These are phyloP conservation scores for Orthosia cruda DNA, from an alignment of 2,888 invertebrate genomes.

Conservation along the genomic window DNA sequence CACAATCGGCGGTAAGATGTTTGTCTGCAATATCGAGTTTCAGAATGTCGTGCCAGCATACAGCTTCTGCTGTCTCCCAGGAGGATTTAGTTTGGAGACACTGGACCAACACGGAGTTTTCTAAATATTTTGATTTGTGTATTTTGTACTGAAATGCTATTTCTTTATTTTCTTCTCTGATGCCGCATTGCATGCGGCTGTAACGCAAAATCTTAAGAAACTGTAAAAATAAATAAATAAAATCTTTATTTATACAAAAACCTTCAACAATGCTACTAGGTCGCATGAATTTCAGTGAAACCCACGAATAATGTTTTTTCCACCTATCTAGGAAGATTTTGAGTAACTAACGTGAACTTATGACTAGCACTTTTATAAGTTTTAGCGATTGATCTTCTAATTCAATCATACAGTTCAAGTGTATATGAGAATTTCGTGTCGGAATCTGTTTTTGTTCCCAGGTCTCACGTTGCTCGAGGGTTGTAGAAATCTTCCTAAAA, in stretches of 20 bases:
- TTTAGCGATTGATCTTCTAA: neutral
- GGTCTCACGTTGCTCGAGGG: constrained; percentile 22
- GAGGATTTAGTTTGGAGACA: constrained; percentile 41
- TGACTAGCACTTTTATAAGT: neutral
- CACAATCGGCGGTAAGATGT: constrained; percentile 17
- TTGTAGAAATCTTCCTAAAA: constrained; percentile 43
- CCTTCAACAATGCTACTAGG: no score
- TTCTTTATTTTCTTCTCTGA: neutral
- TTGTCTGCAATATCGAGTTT: constrained; percentile 40
- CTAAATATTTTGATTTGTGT: constrained; percentile 41
- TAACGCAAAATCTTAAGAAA: neutral
- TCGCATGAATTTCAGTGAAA: no score
- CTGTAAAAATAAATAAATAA: neutral
- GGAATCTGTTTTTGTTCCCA: constrained; percentile 28
- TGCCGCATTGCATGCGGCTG: neutral
- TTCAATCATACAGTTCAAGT: neutral
- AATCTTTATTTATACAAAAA: constrained; percentile 38
- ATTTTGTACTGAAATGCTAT: constrained; percentile 2
- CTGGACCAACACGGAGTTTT: constrained; percentile 19
- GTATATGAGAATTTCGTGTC: neutral
- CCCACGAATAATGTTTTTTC: neutral
- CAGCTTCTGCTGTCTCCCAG: constrained; percentile 38
- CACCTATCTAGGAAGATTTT: neutral
- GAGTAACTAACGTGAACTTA: neutral
- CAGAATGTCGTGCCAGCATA: constrained; percentile 41